These are phyloP conservation scores for Noctua janthina DNA, from an alignment of 2,888 invertebrate genomes.

Conservation along the genomic window DNA sequence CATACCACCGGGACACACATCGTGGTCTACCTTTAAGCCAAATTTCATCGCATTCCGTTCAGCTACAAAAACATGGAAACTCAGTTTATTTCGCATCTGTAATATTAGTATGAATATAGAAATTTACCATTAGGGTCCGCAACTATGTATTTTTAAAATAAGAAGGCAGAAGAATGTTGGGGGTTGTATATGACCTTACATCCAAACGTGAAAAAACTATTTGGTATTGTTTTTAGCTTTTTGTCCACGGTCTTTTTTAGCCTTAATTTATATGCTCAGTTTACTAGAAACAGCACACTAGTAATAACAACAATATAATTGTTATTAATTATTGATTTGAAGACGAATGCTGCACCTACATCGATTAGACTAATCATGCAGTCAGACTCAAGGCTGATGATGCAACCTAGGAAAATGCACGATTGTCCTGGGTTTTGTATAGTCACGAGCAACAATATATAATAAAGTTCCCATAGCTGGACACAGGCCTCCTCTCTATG, in stretches of 20 bases:
- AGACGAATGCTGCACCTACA: conserved; percentile 28
- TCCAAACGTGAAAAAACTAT: too few species aligned
- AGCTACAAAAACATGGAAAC: too few species aligned
- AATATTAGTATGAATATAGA: too few species aligned
- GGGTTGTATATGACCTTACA: too few species aligned
- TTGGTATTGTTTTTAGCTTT: not conserved
- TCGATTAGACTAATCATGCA: conserved; percentile 27
- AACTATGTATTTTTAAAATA: too few species aligned
- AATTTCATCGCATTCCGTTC: too few species aligned
- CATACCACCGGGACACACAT: too few species aligned
- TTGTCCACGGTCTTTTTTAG: not conserved
- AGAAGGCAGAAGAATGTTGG: too few species aligned
- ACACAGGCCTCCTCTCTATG: not conserved
- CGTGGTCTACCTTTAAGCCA: too few species aligned
- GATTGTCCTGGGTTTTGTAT: conserved; percentile 16
- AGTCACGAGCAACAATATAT: not conserved
- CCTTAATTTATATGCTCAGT: not conserved
- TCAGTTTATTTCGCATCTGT: too few species aligned
- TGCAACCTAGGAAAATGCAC: not conserved
- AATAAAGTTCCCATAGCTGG: not conserved
- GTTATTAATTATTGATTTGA: conserved; percentile 28
- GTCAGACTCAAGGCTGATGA: conserved; percentile 31
- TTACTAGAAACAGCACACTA: conserved; percentile 2
- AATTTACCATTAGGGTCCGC: too few species aligned
- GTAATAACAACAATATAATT: conserved; percentile 13